Base-by-base conservation (phyloP, 2,797 vertebrate genomes). In the Chelidonichthys spinosus region DNA sequence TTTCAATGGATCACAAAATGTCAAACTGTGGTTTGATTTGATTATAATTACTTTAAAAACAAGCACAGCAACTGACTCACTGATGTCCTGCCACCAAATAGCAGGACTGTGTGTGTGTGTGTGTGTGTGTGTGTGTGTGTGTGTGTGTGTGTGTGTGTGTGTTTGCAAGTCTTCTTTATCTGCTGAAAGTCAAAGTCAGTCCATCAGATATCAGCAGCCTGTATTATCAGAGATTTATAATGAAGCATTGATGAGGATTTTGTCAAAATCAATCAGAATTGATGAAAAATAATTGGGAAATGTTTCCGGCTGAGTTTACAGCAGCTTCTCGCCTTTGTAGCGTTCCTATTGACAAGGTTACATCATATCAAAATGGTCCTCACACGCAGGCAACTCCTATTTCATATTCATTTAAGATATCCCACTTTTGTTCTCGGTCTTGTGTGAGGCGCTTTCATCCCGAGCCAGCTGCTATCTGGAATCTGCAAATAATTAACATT, bases 401-500 rank as follows among this genome's bases (percentile, higher is more conserved):
- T n/a, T 52, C 37, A 39, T 25, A 17, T 62, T 59, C 6, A 33
- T 77, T 63, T 49, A 7, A 18, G 35, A 58, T 60, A 25, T 49
- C 43, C 15, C 25, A 18, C 18, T 35, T 74, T 18, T 60, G 32
- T 55, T 73, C 55, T 55, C 53, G 15, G 15, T 32, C n/a, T 35
- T 1, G 6, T 62, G 42, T 69, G 55, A 36, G 7, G 9, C 15
- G 37, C 44, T 54, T n/a, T 54, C 18, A 36, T 69, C 40, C n/a
- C 6, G 5, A 59, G 14, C 32, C 14, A 32, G 6, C 39, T 11
- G 35, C 78, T 60, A 40, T 73, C 54, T 61, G 11, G 64, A 83
- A 76, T 74, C 59, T 67, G 18, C 43, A 72, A 74, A 62, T 76
- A 72, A 80, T 83, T 72, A 78, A 71, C 40, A 35, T n/a, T 32